Conservation (phyloP, 2,888 invertebrate genomes). For the Lasiommata megera region DNA sequence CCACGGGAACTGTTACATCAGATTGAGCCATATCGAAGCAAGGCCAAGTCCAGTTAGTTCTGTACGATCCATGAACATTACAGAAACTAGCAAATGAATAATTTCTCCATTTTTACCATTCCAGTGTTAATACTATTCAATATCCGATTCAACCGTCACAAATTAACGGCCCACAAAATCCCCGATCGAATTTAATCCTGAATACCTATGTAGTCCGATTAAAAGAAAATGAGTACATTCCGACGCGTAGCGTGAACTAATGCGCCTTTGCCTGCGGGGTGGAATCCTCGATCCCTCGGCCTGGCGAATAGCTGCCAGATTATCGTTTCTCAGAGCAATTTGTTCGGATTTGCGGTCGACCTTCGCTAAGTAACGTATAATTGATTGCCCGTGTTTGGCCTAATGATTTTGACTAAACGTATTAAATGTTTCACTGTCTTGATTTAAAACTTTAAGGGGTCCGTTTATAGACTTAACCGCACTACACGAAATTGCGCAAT, state of each 20-base stretch:
- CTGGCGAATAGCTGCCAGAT: slow-evolving; percentile 59
- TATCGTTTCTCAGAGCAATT: slow-evolving; percentile 68
- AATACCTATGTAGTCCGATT: slow-evolving; percentile 54
- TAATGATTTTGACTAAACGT: neutral
- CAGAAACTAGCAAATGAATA: too few relatives aligned
- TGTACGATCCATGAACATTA: too few relatives aligned
- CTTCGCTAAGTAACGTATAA: slow-evolving; percentile 33
- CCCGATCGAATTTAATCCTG: slow-evolving; percentile 53
- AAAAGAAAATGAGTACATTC: slow-evolving; percentile 63
- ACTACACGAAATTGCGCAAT: too few relatives aligned
- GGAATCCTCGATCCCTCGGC: slow-evolving; percentile 35
- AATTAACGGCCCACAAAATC: slow-evolving; percentile 1
- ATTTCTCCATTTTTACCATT: neutral
- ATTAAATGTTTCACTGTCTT: neutral
- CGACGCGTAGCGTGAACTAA: slow-evolving; percentile 55
- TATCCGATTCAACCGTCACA: neutral
- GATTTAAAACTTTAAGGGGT: too few relatives aligned
- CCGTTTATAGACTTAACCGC: too few relatives aligned
- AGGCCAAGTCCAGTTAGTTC: too few relatives aligned
- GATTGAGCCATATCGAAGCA: too few relatives aligned
- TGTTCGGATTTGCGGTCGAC: slow-evolving; percentile 68
- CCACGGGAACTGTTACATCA: too few relatives aligned
- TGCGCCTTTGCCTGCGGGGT: slow-evolving; percentile 40
- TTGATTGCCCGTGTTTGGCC: slow-evolving; percentile 4
- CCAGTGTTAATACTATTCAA: neutral